Base-by-base conservation (phyloP, 2,888 invertebrate species). In the Bembecia ichneumoniformis region DNA sequence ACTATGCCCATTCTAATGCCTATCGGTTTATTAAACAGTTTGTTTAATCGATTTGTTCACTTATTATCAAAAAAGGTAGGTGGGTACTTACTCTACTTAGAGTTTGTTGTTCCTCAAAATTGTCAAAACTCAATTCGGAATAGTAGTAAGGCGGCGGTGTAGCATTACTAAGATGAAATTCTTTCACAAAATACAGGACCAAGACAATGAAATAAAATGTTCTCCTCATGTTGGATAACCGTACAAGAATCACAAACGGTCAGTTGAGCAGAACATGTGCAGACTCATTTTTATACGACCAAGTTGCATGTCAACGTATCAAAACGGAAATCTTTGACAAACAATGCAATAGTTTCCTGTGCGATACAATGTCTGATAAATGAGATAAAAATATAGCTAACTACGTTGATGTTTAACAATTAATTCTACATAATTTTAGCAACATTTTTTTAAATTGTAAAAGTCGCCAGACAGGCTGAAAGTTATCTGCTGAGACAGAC, bases 311-410 rank as follows among this genome's bases (percentile, higher is more conserved):
- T 58, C 58, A 48, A 51, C 49, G 47, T 52, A 54, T 55, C 52
- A 59, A 64, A 68, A 65, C 62, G 70, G 71, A 73, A 75, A 71
- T 66, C 70, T 71, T 71, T 78, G 72, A 75, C 73, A 80, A 74
- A 80, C 74, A 82, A 81, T 82, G 71, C 66, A 75, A 72, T 68
- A 62, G 71, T 75, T 74, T 83, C 83, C 84, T 77, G 78, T 57
- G 55, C 47, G 72, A 76, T 78, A 60, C 64, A 76, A 68, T 64
- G 60, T 53, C 49, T 63, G 79, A 83, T 81, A 67, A 53, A 51
- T 46, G 56, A 65, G 62, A 69, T 71, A 72, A 78, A 75, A 68
- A 40, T 40, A 14, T 40, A 40, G 14, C 28, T 28, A 28, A 28
- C 28, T 28, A 28, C 28, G 28, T 28, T 28, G 28, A 28, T 28